These are phyloP conservation scores for Lepilemur septentrionalis DNA, from an alignment of 2,797 vertebrate genomes.

Conservation along the genomic window DNA sequence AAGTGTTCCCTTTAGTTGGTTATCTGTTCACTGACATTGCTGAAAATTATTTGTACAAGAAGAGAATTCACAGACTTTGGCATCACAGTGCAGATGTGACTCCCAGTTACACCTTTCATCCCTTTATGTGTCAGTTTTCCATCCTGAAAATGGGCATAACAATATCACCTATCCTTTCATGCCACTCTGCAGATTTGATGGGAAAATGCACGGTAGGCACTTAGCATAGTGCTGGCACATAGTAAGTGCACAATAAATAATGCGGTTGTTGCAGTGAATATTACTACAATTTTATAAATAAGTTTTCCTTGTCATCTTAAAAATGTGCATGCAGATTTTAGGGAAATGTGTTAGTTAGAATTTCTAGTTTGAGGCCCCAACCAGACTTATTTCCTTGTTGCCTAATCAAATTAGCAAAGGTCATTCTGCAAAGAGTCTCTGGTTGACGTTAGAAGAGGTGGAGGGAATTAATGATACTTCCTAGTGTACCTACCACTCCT, in stretches of 20 bases:
- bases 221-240: accelerated
- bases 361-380: neutral
- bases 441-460: neutral
- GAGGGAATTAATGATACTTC: neutral
- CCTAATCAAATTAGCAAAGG: neutral
- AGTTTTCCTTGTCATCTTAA: neutral
- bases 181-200: neutral
- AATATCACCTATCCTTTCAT: neutral
- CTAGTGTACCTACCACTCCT: neutral
- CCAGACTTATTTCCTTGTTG: neutral
- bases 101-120: no score
- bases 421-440: neutral
- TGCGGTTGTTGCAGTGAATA: accelerated
- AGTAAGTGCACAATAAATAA: neutral
- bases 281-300: accelerated
- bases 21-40: neutral
- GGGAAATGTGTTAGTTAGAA: neutral
- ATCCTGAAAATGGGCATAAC: neutral
- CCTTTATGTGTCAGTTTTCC: neutral
- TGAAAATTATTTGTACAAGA: neutral
- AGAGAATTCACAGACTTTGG: neutral
- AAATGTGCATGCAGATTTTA: neutral
- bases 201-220: accelerated
- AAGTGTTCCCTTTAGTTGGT: neutral
- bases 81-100: no score